Evolutionary conservation across 2,113 vertebrate species (phyloP), one percentile per base, ranked within the genome.

Genomic region (Datnioides undecimradiatus): DNA sequence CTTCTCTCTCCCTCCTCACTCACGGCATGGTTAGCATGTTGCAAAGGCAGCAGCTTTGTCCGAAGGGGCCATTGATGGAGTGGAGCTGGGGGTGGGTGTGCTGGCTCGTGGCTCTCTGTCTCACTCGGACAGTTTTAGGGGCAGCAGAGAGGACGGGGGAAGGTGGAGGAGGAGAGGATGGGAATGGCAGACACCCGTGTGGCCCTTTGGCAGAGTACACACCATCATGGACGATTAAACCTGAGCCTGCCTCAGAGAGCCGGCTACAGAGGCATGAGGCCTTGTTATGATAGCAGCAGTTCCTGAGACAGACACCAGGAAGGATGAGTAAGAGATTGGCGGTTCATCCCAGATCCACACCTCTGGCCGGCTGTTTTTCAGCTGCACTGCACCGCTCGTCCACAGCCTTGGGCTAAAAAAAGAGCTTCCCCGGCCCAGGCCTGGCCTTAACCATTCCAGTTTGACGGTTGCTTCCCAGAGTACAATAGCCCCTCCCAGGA

Each of bases 401-500:
- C 65, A 78, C 33, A 64, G 70, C 63, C 62, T 45, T 19, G 2
- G 75, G 80, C 74, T 80, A 67, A 70, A 73, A 73, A 80, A 70
- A 79, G 59, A 79, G 82, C 40, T 65, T 51, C 76, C 49, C 75
- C 31, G 75, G 64, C 79, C 54, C 23, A 23, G 74, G 52, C 77
- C 62, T 0, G 68, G 77, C 76, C 79, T 52, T 14, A 75, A 73
- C 87, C 70, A 55, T 80, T 73, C 79, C 73, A 75, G 77, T 89
- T 84, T 81, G 84, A 87, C 80, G 87, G 88, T 90, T 90, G 68
- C 88, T 85, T 90, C 85, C 86, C 79, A 19, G 74, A 85, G 41
- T 66, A 91, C 87, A 89, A 87, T 63, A 73, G 88, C 85, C 81
- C 87, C 88, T 91, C 90, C 90, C 80, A 51, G 86, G 89, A 90